Conservation (phyloP, 1,140 invertebrate genomes). For the Neuroterus valhalla region DNA sequence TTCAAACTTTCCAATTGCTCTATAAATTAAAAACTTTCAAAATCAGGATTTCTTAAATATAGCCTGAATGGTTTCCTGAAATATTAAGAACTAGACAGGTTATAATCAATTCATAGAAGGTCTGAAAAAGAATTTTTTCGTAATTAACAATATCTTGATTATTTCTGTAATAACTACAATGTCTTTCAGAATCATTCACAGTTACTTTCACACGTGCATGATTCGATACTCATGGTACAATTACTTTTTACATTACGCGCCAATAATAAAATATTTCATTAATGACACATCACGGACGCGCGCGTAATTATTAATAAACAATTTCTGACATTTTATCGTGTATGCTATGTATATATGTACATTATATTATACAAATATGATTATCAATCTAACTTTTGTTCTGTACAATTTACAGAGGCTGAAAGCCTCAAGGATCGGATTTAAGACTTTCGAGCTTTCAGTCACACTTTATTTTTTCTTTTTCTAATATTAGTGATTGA, state of each 20-base stretch:
- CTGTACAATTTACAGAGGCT: constrained; percentile 30
- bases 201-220: constrained; percentile 23
- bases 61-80: too few relatives aligned
- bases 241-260: constrained; percentile 16
- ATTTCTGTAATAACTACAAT: constrained; percentile 1
- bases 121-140: not conserved
- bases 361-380: constrained; percentile 27
- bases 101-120: not conserved
- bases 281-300: not conserved
- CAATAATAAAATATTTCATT: constrained; percentile 15
- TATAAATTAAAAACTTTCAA: too few relatives aligned
- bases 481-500: not conserved
- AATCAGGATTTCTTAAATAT: too few relatives aligned
- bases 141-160: not conserved
- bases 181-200: constrained; percentile 11
- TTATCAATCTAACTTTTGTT: constrained; percentile 15
- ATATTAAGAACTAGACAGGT: too few relatives aligned
- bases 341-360: constrained; percentile 30
- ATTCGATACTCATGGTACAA: constrained; percentile 5
- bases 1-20: too few relatives aligned
- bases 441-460: constrained; percentile 7
- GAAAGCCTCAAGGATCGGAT: constrained; percentile 18
- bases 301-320: not conserved
- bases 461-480: not conserved
- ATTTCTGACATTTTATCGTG: constrained; percentile 6